Conservation (phyloP, 2,797 vertebrate genomes). For the Anniella stebbinsi region DNA sequence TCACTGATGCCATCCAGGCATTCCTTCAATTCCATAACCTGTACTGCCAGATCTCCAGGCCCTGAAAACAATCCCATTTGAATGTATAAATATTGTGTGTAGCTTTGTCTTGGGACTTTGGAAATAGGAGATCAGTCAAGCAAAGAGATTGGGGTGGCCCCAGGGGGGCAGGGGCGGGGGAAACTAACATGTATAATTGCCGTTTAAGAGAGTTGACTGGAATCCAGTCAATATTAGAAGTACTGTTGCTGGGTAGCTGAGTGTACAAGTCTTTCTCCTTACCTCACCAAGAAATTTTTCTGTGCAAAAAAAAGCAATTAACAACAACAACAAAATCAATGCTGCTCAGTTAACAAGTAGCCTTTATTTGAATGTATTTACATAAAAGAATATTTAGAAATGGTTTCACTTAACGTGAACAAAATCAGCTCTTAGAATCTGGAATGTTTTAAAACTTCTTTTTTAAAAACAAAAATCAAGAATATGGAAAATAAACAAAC, state of each 20-base stretch:
- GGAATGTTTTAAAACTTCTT: constrained; percentile 33
- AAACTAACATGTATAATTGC: constrained; percentile 17
- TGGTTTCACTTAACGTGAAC: neutral
- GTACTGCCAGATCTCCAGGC: neutral
- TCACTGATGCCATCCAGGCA: neutral
- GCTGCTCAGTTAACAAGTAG: neutral
- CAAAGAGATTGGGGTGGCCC: neutral
- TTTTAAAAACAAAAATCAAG: neutral
- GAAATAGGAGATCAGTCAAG: constrained; percentile 31
- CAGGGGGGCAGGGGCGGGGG: neutral
- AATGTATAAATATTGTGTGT: constrained; percentile 24
- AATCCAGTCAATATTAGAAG: neutral
- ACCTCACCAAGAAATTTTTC: neutral
- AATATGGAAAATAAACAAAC: neutral
- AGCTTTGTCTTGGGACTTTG: constrained; percentile 33
- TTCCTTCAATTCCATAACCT: constrained; percentile 33
- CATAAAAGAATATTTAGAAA: neutral
- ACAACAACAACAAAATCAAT: neutral
- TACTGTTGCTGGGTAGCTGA: constrained; percentile 5
- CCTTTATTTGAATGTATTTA: neutral
- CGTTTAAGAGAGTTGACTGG: constrained; percentile 10
- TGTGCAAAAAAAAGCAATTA: neutral
- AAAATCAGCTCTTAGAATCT: neutral
- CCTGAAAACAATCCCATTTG: constrained; percentile 27
- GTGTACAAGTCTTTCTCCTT: constrained; percentile 12